Evolutionary conservation across 37 sponge, comb jelly and placozoan species (phyloP).

Genomic region (Geodia barretti): DNA sequence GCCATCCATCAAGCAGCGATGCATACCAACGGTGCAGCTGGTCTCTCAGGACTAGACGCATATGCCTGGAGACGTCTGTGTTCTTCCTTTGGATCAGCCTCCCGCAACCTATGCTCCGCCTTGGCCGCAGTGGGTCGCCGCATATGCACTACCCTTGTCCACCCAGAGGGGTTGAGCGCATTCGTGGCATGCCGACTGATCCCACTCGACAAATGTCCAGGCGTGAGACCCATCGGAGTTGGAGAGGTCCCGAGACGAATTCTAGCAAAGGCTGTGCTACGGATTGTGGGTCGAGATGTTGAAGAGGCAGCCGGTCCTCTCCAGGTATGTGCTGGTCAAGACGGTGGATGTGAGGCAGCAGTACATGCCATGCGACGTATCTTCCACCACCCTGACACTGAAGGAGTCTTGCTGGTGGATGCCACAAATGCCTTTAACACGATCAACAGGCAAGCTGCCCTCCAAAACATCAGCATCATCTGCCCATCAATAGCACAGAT

Average conservation of each 20-base stretch:
- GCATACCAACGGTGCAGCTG: conserved; percentile 40
- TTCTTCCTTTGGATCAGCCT: conserved; percentile 43
- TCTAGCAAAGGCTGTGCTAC: conserved; percentile 49
- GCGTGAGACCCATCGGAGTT: conserved; percentile 61
- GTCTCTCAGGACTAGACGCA: conserved; percentile 43
- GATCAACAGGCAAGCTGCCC: conserved; percentile 53
- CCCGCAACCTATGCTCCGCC: conserved; percentile 23
- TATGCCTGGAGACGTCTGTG: conserved; percentile 43
- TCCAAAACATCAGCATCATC: conserved; percentile 49
- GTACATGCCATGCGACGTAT: conserved; percentile 50
- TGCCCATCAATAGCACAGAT: conserved; percentile 42
- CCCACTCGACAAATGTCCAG: conserved; percentile 60
- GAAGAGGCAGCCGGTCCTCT: conserved; percentile 56
- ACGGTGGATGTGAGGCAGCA: conserved; percentile 61
- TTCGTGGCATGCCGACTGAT: conserved; percentile 49
- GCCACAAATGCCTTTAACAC: conserved; percentile 69
- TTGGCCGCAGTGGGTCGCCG: conserved; percentile 37
- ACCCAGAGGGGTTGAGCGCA: conserved; percentile 37
- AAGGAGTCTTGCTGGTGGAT: conserved; percentile 64
- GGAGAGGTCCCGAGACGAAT: conserved; percentile 56
- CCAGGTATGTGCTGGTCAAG: conserved; percentile 73
- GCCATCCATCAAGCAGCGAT: conserved; percentile 15
- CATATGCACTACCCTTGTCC: conserved; percentile 30
- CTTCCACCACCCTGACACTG: conserved; percentile 25
- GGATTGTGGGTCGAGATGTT: conserved; percentile 21